Conservation (phyloP, 2,797 vertebrate species). For the Oreonectes daqikongensis region DNA sequence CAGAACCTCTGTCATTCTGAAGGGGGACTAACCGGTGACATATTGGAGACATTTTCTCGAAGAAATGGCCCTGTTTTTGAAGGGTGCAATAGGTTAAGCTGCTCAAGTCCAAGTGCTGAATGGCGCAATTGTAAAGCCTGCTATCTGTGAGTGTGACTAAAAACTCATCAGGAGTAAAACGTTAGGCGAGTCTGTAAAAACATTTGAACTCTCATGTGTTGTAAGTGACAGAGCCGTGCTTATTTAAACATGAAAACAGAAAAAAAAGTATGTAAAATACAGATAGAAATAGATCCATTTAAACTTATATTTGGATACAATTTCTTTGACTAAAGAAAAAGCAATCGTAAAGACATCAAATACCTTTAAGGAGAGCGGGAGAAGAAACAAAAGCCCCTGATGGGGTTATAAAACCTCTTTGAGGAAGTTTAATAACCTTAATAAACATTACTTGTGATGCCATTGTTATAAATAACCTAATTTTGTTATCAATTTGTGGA, state of each 20-base stretch:
- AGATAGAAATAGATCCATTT: background rate
- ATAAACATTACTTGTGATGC: background rate
- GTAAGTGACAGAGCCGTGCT: background rate
- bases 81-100: conserved; percentile 82
- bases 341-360: background rate
- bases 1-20: conserved; percentile 76
- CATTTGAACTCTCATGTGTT: conserved; percentile 21
- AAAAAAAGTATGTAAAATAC: no score
- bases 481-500: conserved; percentile 1
- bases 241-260: conserved; percentile 6
- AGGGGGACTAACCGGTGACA: conserved; percentile 63
- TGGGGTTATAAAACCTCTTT: background rate
- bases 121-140: conserved; percentile 61
- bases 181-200: conserved; percentile 49
- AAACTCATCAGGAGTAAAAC: conserved; percentile 55
- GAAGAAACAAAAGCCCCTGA: background rate
- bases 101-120: conserved; percentile 68
- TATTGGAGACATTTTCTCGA: conserved; percentile 78
- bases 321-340: background rate
- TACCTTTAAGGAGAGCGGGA: background rate
- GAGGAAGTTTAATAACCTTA: background rate
- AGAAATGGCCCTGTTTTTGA: conserved; percentile 77
- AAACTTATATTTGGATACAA: background rate
- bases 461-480: background rate
- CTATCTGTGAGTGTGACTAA: conserved; percentile 49